Conservation (phyloP, 2,888 invertebrate genomes). For the Nomada flava region DNA sequence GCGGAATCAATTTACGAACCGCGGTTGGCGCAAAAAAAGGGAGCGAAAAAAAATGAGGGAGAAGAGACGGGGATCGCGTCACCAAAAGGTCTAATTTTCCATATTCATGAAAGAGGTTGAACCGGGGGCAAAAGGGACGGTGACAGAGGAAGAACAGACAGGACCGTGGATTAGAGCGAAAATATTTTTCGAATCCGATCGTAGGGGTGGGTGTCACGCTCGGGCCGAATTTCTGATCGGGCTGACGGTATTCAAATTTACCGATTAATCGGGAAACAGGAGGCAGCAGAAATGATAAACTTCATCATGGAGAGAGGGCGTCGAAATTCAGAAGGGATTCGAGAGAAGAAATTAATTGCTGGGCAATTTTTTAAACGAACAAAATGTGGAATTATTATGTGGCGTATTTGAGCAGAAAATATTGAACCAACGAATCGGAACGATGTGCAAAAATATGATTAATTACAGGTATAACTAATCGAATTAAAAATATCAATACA, state of each 20-base stretch:
- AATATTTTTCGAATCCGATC: conserved; percentile 61
- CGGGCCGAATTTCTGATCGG: conserved; percentile 35
- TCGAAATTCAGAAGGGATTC: not conserved
- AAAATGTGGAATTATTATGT: too few relatives aligned
- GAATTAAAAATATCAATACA: too few relatives aligned
- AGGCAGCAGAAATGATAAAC: not conserved
- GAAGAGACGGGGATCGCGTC: conserved; percentile 34
- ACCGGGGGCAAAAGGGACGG: not conserved
- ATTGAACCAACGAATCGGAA: too few relatives aligned
- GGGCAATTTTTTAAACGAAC: too few relatives aligned
- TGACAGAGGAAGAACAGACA: conserved; percentile 25
- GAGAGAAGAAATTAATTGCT: conserved; percentile 18
- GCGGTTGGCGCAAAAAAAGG: conserved; percentile 5
- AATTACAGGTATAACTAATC: too few relatives aligned
- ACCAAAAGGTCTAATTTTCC: conserved; percentile 72
- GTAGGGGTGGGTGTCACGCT: conserved; percentile 23
- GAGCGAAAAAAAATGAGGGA: not conserved
- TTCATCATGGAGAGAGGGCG: not conserved
- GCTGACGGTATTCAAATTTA: conserved; percentile 47
- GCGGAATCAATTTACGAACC: conserved; percentile 69
- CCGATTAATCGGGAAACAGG: conserved; percentile 3
- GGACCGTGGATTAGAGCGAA: conserved; percentile 56
- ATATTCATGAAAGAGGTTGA: conserved; percentile 70
- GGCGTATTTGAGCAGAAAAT: too few relatives aligned
- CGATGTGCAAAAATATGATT: too few relatives aligned